Percentiles rank a stretch among this genome's conserved stretches.
phyloP scores from a whole-genome alignment of 2,797 vertebrate species.

The Hippopotamyrus pictus region DNA sequence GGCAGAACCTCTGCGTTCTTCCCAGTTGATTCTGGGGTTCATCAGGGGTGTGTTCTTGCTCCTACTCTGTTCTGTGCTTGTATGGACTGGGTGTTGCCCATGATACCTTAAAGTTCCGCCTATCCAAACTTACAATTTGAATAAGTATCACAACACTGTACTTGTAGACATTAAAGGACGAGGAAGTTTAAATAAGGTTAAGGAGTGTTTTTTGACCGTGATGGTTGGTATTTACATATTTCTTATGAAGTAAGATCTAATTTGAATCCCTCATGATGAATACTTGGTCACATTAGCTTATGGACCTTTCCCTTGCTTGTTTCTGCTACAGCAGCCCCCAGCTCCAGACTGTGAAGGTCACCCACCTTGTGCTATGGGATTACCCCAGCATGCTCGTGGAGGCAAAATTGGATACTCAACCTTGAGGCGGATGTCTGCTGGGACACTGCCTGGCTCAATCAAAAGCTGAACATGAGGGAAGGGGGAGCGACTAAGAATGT shows the following conservation, averaged over 20 bases:
- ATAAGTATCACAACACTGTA: not conserved
- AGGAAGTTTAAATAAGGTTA: not conserved
- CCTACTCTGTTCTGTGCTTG: not conserved
- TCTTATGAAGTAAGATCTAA: not conserved
- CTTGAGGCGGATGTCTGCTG: not conserved
- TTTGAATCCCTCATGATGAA: not conserved
- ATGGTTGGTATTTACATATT: not conserved
- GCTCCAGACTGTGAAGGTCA: slow-evolving; percentile 8
- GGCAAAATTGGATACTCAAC: slow-evolving; percentile 18
- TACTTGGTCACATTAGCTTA: not conserved
- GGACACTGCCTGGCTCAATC: not conserved
- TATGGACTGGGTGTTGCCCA: not conserved
- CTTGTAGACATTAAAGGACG: not conserved
- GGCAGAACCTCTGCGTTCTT: not conserved
- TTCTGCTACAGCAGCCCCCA: not conserved
- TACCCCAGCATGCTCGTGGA: not conserved
- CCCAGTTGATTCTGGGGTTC: not conserved
- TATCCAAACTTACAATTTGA: not conserved
- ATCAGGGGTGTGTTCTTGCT: not conserved
- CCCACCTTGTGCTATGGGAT: slow-evolving; percentile 9
- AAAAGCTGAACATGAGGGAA: not conserved
- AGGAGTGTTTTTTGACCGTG: not conserved
- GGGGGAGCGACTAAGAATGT: not conserved
- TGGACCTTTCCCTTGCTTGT: not conserved
- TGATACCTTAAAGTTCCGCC: not conserved